phyloP scores from a whole-genome alignment of 2,888 invertebrate genomes.

The Cephus runcator region DNA sequence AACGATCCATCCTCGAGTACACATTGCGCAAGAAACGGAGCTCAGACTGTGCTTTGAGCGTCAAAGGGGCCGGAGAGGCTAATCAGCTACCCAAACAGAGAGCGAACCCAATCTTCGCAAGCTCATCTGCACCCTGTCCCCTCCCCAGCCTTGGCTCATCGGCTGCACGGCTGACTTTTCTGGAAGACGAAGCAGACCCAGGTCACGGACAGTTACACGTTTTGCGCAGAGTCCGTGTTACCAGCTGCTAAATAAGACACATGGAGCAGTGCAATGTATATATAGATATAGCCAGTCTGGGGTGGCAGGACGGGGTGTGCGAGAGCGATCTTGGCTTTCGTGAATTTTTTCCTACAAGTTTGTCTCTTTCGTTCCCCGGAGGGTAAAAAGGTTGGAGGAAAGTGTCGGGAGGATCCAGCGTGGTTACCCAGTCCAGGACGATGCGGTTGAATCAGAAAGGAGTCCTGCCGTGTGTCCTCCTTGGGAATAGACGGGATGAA shows the following conservation, averaged over 20 bases:
- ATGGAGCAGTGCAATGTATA: neutral
- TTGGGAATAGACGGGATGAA: constrained; percentile 22
- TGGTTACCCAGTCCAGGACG: too few relatives aligned
- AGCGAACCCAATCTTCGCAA: constrained; percentile 33
- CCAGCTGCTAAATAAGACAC: neutral
- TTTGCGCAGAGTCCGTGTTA: too few relatives aligned
- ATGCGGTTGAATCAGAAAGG: constrained; percentile 7
- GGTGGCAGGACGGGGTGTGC: neutral
- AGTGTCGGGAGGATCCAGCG: neutral
- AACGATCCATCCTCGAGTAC: neutral
- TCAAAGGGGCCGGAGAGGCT: constrained; percentile 36
- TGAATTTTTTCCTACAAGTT: neutral
- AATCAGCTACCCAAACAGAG: constrained; percentile 45
- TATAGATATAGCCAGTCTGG: too few relatives aligned
- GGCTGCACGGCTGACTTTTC: neutral
- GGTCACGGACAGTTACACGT: neutral
- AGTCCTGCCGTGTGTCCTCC: constrained; percentile 22
- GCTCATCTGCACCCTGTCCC: neutral
- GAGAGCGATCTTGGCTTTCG: neutral
- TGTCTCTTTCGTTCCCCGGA: neutral
- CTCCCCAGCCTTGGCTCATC: neutral
- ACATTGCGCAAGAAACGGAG: neutral
- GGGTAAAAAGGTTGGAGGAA: neutral
- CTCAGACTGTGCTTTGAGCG: neutral
- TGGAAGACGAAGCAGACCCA: neutral